phyloP scores from a whole-genome alignment of 2,797 vertebrate species.

The Falco novaeseelandiae region DNA sequence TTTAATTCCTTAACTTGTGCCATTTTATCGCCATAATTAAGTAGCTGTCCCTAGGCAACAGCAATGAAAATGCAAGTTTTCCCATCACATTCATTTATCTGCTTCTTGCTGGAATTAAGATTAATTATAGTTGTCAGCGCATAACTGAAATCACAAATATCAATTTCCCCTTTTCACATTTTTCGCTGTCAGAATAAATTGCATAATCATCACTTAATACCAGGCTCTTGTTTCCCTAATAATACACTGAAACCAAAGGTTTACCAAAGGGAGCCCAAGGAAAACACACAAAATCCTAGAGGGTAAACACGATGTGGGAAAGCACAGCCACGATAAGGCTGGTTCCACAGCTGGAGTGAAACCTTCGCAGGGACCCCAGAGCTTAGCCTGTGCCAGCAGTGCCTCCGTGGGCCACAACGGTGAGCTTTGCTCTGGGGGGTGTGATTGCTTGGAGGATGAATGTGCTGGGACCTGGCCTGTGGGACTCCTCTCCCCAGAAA shows the following conservation, averaged over 20 bases:
- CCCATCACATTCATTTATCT: slow-evolving; percentile 43
- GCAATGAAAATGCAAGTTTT: slow-evolving; percentile 17
- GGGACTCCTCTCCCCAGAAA: neutral
- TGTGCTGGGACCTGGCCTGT: neutral
- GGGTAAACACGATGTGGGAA: neutral
- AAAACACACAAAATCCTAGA: slow-evolving; percentile 47
- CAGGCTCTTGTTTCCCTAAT: slow-evolving; percentile 66
- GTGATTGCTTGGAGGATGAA: neutral
- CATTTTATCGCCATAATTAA: slow-evolving; percentile 36
- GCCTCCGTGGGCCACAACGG: neutral
- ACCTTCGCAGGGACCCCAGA: rapidly evolving
- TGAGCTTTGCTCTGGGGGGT: neutral
- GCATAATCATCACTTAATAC: slow-evolving; percentile 71
- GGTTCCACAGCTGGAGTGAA: neutral
- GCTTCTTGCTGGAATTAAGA: slow-evolving; percentile 53
- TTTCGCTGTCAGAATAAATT: slow-evolving; percentile 77
- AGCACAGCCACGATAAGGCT: rapidly evolving
- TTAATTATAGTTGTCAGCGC: slow-evolving; percentile 75
- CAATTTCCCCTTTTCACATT: slow-evolving; percentile 75
- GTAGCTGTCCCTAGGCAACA: slow-evolving; percentile 34
- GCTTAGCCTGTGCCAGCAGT: neutral
- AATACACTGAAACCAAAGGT: slow-evolving; percentile 34
- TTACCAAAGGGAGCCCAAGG: slow-evolving; percentile 50
- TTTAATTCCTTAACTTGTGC: neutral
- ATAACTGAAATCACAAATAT: slow-evolving; percentile 72